Base-by-base conservation (phyloP, 2,113 vertebrate species). In the Datnioides undecimradiatus region DNA sequence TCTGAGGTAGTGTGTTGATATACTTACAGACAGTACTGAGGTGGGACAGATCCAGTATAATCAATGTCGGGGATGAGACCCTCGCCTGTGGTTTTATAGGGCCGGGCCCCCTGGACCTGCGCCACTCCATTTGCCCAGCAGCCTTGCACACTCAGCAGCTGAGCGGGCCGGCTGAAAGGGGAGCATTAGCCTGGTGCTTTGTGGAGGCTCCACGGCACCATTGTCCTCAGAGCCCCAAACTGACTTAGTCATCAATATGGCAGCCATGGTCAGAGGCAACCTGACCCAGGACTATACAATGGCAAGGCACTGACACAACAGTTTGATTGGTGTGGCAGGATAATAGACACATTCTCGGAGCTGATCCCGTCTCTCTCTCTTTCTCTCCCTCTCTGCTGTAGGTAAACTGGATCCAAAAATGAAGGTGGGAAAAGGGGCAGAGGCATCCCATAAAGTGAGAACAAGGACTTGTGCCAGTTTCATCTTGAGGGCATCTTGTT, bases 81-180 rank as follows among this genome's bases (percentile, higher is more conserved):
- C 87, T 74, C 71, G 62, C 76, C 67, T 52, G 88, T 51, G 90
- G 84, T 94, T 95, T 94, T 96, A 96, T 96, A 95, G 92, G 87
- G 73, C 83, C 79, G 46, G 84, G 88, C 75, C 87, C 90, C 88
- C 85, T 87, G 85, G 76, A 84, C 84, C 74, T 8, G n/a, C 49
- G 64, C 80, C 78, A 84, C 80, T 74, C 84, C 90, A 86, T 88
- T 86, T 78, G 75, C 85, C 90, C 86, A 79, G 57, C 66, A 90
- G 85, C 89, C 89, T 92, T 95, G 94, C 95, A 92, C 80, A 94
- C 94, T 96, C 95, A 96, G 95, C 95, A 95, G 87, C 84, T 92
- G 80, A 89, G 54, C 79, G 9, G 82, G 60, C 55, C 40, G 0
- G 87, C 91, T 94, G 92, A 94, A 95, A 94, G 88, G 89, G 79